Evolutionary conservation across 1,140 invertebrate genomes (phyloP), one percentile per base, ranked within the genome.

Genomic region (Chironomus tepperi): DNA sequence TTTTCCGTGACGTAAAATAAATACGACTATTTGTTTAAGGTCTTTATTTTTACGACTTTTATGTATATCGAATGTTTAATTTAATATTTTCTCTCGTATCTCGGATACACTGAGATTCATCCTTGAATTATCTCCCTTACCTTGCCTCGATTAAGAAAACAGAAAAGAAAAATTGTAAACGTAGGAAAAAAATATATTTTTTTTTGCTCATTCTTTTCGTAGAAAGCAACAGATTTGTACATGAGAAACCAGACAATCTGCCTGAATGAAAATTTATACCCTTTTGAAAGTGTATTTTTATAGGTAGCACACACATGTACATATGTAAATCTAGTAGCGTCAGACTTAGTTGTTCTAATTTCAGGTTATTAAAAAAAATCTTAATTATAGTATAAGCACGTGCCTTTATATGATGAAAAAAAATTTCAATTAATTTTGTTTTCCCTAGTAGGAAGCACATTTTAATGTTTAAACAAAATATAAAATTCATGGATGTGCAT

Each of bases 21-120:
- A 57, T n/a, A 57, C n/a, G n/a, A 57, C 12, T 57, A 57, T n/a
- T 57, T 57, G 47, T 57, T 57, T 57, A 57, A 57, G 47, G 47
- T 57, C n/a, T 57, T 57, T 57, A 12, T 57, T 12, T 57, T 57
- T n/a, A 34, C 24, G 24, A 34, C 24, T 34, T 34, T 34, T 34
- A 34, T 34, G 24, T 34, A 57, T 57, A 57, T 57, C 47, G n/a
- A 57, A 57, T 57, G 47, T 57, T 57, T 57, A 12, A 57, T 15
- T 57, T 57, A 57, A 12, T 57, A 12, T n/a, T 57, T n/a, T 57
- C 47, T 57, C 47, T 57, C 47, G 12, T 12, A n/a, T 57, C 10
- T 9, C 12, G 47, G 15, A 15, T n/a, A 57, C 47, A 57, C n/a
- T n/a, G 47, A 57, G 47, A 57, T 57, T n/a, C 12, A 57, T 57